These are phyloP conservation scores for Thinocorus orbignyianus DNA, from an alignment of 2,113 vertebrate genomes.

Conservation along the genomic window DNA sequence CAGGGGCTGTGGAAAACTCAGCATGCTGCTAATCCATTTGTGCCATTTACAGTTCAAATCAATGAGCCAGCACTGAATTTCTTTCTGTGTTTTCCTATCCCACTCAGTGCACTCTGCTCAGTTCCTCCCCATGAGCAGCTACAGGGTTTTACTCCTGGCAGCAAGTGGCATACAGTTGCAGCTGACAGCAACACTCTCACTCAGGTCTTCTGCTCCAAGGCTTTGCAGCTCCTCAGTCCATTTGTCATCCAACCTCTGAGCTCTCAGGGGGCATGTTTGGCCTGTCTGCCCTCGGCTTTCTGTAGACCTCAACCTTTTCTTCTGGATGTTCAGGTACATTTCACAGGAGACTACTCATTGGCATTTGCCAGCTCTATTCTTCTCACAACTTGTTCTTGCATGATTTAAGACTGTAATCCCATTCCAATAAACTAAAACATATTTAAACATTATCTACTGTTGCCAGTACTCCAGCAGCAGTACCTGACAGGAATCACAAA, in stretches of 20 bases:
- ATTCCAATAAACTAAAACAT: neutral
- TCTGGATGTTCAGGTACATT: neutral
- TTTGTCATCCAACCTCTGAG: neutral
- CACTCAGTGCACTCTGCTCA: neutral
- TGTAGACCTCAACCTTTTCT: neutral
- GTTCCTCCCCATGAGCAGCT: neutral
- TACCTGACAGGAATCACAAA: neutral
- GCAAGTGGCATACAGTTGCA: neutral
- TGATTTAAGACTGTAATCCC: neutral
- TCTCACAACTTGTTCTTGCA: neutral
- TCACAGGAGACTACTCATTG: neutral
- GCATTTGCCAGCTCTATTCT: neutral
- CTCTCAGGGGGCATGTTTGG: neutral
- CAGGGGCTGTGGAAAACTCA: neutral
- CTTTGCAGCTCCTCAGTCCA: neutral
- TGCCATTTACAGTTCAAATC: neutral
- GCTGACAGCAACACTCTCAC: neutral
- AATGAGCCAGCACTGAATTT: neutral
- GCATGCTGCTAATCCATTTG: neutral
- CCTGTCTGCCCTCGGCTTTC: neutral
- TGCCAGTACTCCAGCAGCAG: neutral
- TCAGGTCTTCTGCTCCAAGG: neutral
- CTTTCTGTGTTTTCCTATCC: neutral
- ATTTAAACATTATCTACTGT: neutral
- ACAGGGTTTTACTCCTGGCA: neutral